Percentiles rank a stretch among this genome's conserved stretches.
These are phyloP conservation scores for Druceiella hillmani DNA, from an alignment of 2,888 invertebrate species.

Conservation along the genomic window DNA sequence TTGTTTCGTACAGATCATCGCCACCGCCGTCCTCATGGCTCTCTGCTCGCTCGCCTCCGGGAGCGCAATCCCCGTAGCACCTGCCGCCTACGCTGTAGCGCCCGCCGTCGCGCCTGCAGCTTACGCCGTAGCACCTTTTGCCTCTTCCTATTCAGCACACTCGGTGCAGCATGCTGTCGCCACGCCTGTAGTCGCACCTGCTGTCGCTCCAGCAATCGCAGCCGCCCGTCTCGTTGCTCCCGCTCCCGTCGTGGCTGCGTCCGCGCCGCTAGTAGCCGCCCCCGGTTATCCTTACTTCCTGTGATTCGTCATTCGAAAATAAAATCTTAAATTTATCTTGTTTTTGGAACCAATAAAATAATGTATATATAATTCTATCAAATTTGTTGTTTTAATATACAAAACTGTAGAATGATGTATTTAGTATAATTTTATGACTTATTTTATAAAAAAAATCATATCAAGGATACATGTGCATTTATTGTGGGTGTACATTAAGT, in stretches of 20 bases:
- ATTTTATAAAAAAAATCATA: too few species aligned
- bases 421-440: too few species aligned
- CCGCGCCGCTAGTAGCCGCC: conserved; percentile 26
- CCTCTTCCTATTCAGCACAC: conserved; percentile 70
- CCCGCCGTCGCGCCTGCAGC: conserved; percentile 55
- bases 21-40: too few species aligned
- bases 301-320: too few species aligned
- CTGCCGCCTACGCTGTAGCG: conserved; percentile 31
- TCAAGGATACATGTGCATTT: too few species aligned
- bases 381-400: too few species aligned
- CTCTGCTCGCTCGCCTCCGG: too few species aligned
- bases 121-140: conserved; percentile 64
- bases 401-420: too few species aligned
- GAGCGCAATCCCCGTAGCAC: conserved; percentile 38
- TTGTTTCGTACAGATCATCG: conserved; percentile 34
- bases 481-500: too few species aligned
- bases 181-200: conserved; percentile 50
- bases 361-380: too few species aligned
- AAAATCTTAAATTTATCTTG: too few species aligned
- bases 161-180: conserved; percentile 71
- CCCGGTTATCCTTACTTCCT: conserved; percentile 14
- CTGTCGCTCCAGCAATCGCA: conserved; percentile 32
- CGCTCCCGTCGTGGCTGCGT: conserved; percentile 31
- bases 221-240: conserved; percentile 31
- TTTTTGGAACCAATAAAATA: too few species aligned